Conservation (phyloP, 2,113 vertebrate genomes). For the Protomyctophum bolini region DNA sequence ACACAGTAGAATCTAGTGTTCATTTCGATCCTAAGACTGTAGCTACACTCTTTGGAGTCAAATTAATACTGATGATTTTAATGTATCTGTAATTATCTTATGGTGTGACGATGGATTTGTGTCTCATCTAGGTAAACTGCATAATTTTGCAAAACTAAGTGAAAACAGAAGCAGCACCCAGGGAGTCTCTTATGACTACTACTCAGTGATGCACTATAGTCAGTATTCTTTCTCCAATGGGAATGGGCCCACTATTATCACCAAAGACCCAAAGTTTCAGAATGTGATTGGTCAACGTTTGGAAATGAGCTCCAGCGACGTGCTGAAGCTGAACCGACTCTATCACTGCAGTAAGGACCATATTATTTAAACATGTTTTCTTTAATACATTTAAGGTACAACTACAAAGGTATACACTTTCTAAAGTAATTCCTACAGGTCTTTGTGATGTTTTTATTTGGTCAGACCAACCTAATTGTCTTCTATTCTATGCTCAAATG, state of each 20-base stretch:
- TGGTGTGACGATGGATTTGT: background rate
- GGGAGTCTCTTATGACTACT: conserved; percentile 85
- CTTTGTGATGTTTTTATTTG: no score
- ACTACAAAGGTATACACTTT: background rate
- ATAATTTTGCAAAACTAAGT: conserved; percentile 78
- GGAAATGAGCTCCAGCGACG: conserved; percentile 84
- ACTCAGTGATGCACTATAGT: conserved; percentile 86
- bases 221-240: conserved; percentile 75
- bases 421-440: no score
- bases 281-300: conserved; percentile 85
- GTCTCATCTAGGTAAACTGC: conserved; percentile 64
- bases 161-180: conserved; percentile 65
- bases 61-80: no score
- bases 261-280: conserved; percentile 72
- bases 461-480: no score
- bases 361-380: background rate
- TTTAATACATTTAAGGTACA: background rate
- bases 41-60: no score
- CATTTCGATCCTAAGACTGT: no score
- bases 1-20: no score
- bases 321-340: conserved; percentile 79
- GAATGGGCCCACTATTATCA: conserved; percentile 79
- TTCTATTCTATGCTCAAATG: background rate
- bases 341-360: conserved; percentile 83
- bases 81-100: no score